Evolutionary conservation across 1,140 invertebrate genomes (phyloP).

Genomic region (Cryptotermes secundus): DNA sequence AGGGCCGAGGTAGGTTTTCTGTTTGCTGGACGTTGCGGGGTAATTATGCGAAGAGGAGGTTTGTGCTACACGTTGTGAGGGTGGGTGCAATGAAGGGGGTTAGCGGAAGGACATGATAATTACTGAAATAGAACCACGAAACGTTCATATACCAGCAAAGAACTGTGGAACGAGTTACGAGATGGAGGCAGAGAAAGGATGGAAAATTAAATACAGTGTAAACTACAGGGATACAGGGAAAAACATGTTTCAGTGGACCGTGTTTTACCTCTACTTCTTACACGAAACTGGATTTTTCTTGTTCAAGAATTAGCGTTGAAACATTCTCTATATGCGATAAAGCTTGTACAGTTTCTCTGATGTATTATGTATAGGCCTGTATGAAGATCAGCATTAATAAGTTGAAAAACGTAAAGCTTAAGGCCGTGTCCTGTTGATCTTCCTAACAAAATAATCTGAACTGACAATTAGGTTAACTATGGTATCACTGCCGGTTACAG

Average conservation of each 20-base stretch:
- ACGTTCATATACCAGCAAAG: not conserved
- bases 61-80: not conserved
- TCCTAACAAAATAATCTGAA: no score
- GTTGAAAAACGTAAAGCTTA: no score
- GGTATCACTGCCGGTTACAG: no score
- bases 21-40: not conserved
- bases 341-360: no score
- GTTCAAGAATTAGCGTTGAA: no score
- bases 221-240: not conserved
- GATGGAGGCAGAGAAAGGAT: not conserved
- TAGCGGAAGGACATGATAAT: conserved; percentile 2
- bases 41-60: conserved; percentile 11
- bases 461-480: no score
- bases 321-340: no score
- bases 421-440: no score
- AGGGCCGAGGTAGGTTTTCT: not conserved
- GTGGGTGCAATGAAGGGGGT: not conserved
- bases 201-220: not conserved
- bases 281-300: no score
- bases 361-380: no score
- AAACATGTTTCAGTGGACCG: not conserved
- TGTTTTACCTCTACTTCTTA: not conserved
- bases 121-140: not conserved
- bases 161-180: not conserved
- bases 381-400: no score